Conservation (phyloP, 2,113 vertebrate species). For the Haemorhous mexicanus region DNA sequence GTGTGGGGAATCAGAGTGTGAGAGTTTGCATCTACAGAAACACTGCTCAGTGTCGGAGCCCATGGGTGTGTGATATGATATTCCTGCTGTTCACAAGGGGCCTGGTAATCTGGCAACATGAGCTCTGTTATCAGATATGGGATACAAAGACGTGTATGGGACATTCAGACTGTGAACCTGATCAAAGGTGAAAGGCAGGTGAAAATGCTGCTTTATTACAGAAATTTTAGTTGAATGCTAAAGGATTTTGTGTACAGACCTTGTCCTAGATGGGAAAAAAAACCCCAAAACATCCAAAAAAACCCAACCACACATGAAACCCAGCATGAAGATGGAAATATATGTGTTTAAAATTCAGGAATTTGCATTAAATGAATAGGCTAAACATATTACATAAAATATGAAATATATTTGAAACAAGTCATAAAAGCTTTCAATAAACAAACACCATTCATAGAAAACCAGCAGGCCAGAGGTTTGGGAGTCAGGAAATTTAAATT, state of each 20-base stretch:
- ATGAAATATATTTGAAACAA: background rate
- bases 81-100: background rate
- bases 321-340: background rate
- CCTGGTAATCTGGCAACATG: background rate
- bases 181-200: background rate
- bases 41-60: background rate
- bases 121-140: background rate
- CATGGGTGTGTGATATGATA: rapidly evolving
- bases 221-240: background rate
- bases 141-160: background rate
- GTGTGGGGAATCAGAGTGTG: background rate
- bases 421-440: background rate
- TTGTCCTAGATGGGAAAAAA: background rate
- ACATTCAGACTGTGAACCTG: background rate
- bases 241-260: background rate
- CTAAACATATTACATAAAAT: background rate
- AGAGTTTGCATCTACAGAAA: background rate
- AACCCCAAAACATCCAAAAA: background rate
- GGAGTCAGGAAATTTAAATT: background rate
- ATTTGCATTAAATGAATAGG: background rate
- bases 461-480: background rate
- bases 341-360: background rate
- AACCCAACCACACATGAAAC: background rate
- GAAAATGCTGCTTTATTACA: background rate
- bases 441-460: background rate